Conservation (phyloP, 2,797 vertebrate genomes). For the Notolepis coatsorum region DNA sequence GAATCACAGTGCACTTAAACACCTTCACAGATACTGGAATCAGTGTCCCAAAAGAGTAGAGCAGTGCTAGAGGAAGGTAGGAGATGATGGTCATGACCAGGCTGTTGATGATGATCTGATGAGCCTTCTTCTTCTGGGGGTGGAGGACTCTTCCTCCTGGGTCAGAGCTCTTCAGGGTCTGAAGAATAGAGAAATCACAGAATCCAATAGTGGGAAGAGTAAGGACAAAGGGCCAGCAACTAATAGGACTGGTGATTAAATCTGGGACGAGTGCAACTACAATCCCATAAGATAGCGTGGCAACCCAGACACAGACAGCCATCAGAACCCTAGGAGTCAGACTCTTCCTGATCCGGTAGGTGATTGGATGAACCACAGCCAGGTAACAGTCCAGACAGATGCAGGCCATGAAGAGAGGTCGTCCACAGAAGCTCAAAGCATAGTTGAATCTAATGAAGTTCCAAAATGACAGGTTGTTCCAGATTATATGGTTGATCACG, state of each 20-base stretch:
- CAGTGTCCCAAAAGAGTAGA: slow-evolving; percentile 28
- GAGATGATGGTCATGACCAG: slow-evolving; percentile 47
- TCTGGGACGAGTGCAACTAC: no score
- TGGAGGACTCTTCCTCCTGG: slow-evolving; percentile 55
- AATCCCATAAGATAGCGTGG: slow-evolving; percentile 16
- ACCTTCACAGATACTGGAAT: background rate
- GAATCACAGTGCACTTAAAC: slow-evolving; percentile 44
- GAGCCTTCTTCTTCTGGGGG: slow-evolving; percentile 71
- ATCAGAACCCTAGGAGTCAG: slow-evolving; percentile 22
- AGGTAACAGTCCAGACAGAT: slow-evolving; percentile 64
- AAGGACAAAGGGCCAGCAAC: slow-evolving; percentile 33
- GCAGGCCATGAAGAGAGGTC: slow-evolving; percentile 64
- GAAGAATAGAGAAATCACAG: slow-evolving; percentile 65
- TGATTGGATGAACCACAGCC: slow-evolving; percentile 63
- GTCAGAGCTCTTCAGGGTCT: slow-evolving; percentile 47
- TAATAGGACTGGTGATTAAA: no score
- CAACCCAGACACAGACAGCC: slow-evolving; percentile 20
- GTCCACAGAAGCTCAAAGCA: slow-evolving; percentile 39
- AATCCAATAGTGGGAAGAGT: slow-evolving; percentile 57
- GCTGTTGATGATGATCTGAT: slow-evolving; percentile 65
- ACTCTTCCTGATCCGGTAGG: slow-evolving; percentile 46
- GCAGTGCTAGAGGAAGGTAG: slow-evolving; percentile 64
- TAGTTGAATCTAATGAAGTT: slow-evolving; percentile 34
- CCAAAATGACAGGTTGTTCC: slow-evolving; percentile 14
- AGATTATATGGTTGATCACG: slow-evolving; percentile 46